Evolutionary conservation across 2,888 invertebrate genomes (phyloP), one percentile per base, ranked within the genome.

Genomic region (Sarcophaga caerulescens): DNA sequence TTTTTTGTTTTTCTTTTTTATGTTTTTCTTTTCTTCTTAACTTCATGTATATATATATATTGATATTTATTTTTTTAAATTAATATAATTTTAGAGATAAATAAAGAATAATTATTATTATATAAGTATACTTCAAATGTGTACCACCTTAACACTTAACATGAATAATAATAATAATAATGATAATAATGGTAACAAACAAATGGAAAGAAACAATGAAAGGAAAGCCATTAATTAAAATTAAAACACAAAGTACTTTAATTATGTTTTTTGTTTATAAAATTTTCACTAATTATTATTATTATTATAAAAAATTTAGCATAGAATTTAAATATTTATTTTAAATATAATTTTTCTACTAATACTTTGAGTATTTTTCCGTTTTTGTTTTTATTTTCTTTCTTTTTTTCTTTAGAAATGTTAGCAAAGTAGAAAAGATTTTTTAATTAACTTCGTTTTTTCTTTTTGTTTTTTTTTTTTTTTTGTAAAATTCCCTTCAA

Each of bases 261-360:
- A 14, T 1, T 17, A 52, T 52, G 52, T 52, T 52, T 52, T 12
- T 44, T 17, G 47, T 19, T 69, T 79, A 45, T 78, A 78, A 85
- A 84, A 74, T 82, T 88, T 88, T 85, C 62, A 84, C 88, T 88
- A 88, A 87, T 84, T 85, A 87, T 79, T 81, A 73, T 79, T 81
- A 73, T 80, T 77, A 83, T 52, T 14, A 35, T 35, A 52, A 52
- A 52, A 83, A 81, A 86, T 80, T 70, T 83, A 79, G 62, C 63
- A 75, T 74, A 77, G 63, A 85, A 74, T 77, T 83, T 85, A 70
- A 75, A 77, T 81, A 80, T 57, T 68, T 76, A 60, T 25, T 44
- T 78, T 77, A 63, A 63, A 57, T 80, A 71, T 47, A 66, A 44
- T 80, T 81, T 78, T 69, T 81, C 78, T 83, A 80, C 79, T 82